These are phyloP conservation scores for Vollenhovia emeryi DNA, from an alignment of 1,140 invertebrate species.

Conservation along the genomic window DNA sequence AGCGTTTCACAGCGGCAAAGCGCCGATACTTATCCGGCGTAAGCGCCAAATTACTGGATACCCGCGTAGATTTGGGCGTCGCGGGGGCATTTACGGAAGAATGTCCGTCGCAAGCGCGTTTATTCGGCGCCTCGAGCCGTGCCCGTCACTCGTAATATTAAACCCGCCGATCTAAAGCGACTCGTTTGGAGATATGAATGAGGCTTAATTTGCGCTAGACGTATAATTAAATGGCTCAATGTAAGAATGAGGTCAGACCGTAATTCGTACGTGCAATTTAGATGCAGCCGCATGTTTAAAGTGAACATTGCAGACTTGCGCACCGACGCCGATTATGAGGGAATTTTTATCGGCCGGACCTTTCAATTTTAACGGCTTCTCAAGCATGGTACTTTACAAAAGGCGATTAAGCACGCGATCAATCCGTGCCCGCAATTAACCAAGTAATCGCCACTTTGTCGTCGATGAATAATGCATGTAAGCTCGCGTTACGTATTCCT, in stretches of 20 bases:
- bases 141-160: background rate
- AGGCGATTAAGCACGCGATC: conserved; percentile 38
- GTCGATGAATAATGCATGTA: conserved; percentile 52
- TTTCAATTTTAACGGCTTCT: conserved; percentile 32
- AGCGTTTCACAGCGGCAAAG: background rate
- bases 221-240: conserved; percentile 45
- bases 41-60: background rate
- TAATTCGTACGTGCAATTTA: conserved; percentile 28
- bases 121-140: background rate
- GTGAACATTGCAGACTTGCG: background rate
- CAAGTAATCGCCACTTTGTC: conserved; percentile 51
- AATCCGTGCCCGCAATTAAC: conserved; percentile 54
- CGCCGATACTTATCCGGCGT: background rate
- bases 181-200: conserved; percentile 9
- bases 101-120: background rate
- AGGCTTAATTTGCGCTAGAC: conserved; percentile 13
- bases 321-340: background rate
- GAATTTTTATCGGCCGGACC: conserved; percentile 12
- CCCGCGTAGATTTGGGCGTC: background rate
- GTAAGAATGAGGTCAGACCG: conserved; percentile 39
- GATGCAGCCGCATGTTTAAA: conserved; percentile 8
- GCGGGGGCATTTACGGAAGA: background rate
- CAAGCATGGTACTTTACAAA: conserved; percentile 17
- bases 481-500: conserved; percentile 26
- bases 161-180: background rate